phyloP scores from a whole-genome alignment of 2,797 vertebrate species.

The Eurystomus glaucurus region DNA sequence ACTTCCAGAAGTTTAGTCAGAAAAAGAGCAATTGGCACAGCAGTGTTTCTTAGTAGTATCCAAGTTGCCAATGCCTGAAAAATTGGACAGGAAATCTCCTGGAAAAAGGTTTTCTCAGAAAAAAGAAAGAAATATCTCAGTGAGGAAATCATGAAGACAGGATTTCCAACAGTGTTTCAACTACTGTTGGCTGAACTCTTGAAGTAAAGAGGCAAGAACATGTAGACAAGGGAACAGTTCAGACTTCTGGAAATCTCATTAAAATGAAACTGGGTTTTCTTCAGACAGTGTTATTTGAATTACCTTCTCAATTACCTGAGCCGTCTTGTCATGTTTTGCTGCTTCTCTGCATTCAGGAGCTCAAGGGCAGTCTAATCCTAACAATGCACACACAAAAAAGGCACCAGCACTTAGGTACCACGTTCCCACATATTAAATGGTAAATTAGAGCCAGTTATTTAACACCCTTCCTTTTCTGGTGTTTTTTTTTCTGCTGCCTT shows the following conservation, averaged over 20 bases:
- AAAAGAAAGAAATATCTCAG: not conserved
- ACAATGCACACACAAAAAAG: not conserved
- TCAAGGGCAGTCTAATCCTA: not conserved
- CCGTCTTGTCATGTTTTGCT: not conserved
- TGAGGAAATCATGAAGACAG: accelerated
- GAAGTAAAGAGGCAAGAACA: not conserved
- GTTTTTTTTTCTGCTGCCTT: not conserved
- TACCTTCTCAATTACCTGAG: not conserved
- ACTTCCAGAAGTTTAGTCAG: not conserved
- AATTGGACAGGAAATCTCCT: not conserved
- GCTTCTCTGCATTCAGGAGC: not conserved
- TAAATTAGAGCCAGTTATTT: not conserved
- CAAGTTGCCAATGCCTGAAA: not conserved
- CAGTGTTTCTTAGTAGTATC: not conserved
- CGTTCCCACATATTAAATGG: not conserved
- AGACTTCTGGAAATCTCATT: not conserved
- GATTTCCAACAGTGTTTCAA: not conserved
- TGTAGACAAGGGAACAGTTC: not conserved
- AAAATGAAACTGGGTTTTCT: not conserved
- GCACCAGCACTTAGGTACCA: not conserved
- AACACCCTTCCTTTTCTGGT: not conserved
- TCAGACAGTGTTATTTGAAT: not conserved
- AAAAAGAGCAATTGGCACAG: not conserved
- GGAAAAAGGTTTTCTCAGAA: not conserved
- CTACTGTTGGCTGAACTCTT: not conserved